These are phyloP conservation scores for Echinarachnius parma DNA, from an alignment of 53 echinoderm and acorn worm species.

Conservation along the genomic window DNA sequence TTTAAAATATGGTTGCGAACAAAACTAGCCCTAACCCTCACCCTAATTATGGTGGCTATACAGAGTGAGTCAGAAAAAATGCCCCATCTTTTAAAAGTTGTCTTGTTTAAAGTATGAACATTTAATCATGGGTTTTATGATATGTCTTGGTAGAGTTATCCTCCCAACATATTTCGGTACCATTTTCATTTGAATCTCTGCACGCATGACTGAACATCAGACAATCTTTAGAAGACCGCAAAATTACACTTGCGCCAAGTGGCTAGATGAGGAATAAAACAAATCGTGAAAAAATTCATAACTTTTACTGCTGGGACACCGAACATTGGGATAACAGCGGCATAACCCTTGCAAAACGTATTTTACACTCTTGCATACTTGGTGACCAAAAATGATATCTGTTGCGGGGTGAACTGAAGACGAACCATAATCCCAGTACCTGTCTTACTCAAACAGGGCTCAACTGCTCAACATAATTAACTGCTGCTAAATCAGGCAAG, in stretches of 20 bases:
- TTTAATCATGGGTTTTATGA: background rate
- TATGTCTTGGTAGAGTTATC: background rate
- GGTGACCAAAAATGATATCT: too few relatives aligned
- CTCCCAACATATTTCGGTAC: background rate
- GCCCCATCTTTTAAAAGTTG: background rate
- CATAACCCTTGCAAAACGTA: too few relatives aligned
- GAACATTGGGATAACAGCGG: background rate
- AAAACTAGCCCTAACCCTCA: too few relatives aligned
- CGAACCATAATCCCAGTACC: too few relatives aligned
- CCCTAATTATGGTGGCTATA: too few relatives aligned
- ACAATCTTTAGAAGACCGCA: background rate
- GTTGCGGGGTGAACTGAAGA: too few relatives aligned
- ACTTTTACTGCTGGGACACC: background rate
- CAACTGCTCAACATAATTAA: too few relatives aligned
- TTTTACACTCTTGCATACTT: too few relatives aligned
- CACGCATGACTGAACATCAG: background rate
- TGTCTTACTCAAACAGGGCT: too few relatives aligned
- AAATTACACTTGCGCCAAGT: background rate
- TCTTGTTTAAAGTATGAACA: background rate
- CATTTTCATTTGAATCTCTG: background rate
- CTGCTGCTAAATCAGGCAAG: too few relatives aligned
- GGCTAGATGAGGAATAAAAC: background rate
- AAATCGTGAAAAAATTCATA: background rate
- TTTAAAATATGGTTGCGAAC: too few relatives aligned
- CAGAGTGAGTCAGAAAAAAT: constrained; percentile 1